Evolutionary conservation across 2,113 vertebrate species (phyloP).

Genomic region (Hippocampus guttulatus): DNA sequence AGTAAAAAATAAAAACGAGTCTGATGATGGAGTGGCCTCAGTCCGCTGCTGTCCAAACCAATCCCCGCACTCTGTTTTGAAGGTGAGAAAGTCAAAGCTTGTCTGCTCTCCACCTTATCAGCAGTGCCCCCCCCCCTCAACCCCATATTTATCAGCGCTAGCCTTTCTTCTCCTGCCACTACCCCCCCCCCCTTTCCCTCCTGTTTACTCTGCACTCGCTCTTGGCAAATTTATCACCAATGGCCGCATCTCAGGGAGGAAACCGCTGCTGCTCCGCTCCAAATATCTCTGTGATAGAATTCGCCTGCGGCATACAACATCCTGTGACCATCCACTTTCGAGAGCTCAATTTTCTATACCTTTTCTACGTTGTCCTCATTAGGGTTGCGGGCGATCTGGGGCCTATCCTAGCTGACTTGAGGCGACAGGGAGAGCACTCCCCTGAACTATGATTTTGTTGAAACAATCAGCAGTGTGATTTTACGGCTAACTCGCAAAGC

Average conservation of each 20-base stretch:
- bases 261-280: slow-evolving; percentile 22
- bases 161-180: slow-evolving; percentile 41
- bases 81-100: slow-evolving; percentile 34
- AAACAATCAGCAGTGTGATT: not conserved
- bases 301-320: not conserved
- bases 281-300: slow-evolving; percentile 21
- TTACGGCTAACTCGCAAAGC: not conserved
- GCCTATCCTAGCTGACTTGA: not conserved
- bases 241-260: slow-evolving; percentile 47
- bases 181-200: slow-evolving; percentile 19
- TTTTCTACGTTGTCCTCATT: not conserved
- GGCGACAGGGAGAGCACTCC: not conserved
- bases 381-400: not conserved
- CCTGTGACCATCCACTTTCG: not conserved
- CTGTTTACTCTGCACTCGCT: slow-evolving; percentile 49
- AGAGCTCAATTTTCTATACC: not conserved
- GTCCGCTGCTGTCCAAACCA: slow-evolving; percentile 44
- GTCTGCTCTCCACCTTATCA: slow-evolving; percentile 40
- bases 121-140: slow-evolving; percentile 39
- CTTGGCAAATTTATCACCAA: slow-evolving; percentile 42
- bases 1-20: slow-evolving; percentile 20
- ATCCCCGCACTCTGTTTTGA: slow-evolving; percentile 23
- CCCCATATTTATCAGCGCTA: slow-evolving; percentile 45
- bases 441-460: not conserved
- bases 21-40: slow-evolving; percentile 25